Base-by-base conservation (phyloP, 2,113 vertebrate genomes). In the Sturnus vulgaris region DNA sequence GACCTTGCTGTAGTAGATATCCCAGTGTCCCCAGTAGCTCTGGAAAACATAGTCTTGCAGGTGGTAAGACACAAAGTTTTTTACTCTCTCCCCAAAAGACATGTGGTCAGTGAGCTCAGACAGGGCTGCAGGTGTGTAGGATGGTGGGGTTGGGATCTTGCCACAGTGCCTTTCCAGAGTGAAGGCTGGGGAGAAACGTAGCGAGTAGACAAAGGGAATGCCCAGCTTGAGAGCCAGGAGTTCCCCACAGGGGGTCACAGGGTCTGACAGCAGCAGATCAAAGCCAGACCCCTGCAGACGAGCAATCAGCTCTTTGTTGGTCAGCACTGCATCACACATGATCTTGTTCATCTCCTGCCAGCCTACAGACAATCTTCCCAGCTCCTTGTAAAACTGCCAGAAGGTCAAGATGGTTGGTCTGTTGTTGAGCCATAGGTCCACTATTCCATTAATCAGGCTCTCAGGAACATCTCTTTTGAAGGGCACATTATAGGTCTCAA, bases 31-130 rank as follows among this genome's bases (percentile, higher is more conserved):
- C 97, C 97, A 98, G 65, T 94, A 97, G 44, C 69, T 96, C 15
- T 64, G 96, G 93, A 98, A 97, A 91, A 98, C 57, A 0, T 91
- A 97, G 75, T 98, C 98, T 93, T 98, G 98, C 46, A 98, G 59
- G 30, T 77, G 35, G 75, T 98, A 98, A 25, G 98, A 98, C 25
- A 98, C 1, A 2, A 91, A 69, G 53, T 98, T 98, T 93, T 97
- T 98, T 37, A 98, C 88, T 81, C 98, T 97, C 92, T 98, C 95
- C 4, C 37, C 11, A 23, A 98, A 98, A 42, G 96, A 93, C 98
- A 98, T 97, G 55, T 17, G 81, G 93, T 98, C 98, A 1, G 97
- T 97, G 92, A 98, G 97, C 79, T 98, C 98, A 3, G 98, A 98
- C n/a, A 98, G 78, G 31, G 78, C 57, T 50, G 97, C 97, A 0